Conservation (phyloP, 2,113 vertebrate genomes). For the Serinus canaria region DNA sequence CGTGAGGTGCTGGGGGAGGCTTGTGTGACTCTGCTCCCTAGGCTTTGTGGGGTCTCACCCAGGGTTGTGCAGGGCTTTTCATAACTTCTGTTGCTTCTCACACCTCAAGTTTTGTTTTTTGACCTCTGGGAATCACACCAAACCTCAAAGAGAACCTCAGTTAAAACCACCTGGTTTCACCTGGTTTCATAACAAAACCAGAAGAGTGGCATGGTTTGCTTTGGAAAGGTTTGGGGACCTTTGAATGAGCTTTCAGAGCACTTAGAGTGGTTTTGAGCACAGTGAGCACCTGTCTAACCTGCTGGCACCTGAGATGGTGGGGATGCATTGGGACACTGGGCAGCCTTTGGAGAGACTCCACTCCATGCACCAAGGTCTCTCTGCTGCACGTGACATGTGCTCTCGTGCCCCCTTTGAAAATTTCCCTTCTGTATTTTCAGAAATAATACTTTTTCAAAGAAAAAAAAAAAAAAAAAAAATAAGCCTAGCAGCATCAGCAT, state of each 20-base stretch:
- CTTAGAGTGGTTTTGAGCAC: neutral
- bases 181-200: constrained; percentile 27
- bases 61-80: neutral
- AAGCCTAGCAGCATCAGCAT: neutral
- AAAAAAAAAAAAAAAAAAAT: neutral
- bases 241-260: neutral
- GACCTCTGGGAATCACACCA: constrained; percentile 19
- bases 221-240: neutral
- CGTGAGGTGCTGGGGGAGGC: neutral
- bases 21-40: neutral
- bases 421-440: neutral
- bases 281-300: neutral
- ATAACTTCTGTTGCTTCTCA: neutral
- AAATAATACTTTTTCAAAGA: neutral
- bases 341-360: neutral
- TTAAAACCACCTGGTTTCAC: constrained; percentile 39
- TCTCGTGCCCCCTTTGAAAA: neutral
- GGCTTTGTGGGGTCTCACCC: neutral
- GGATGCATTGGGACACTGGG: neutral
- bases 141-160: constrained; percentile 8
- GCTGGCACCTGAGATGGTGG: neutral
- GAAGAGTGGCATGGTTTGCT: neutral
- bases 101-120: neutral
- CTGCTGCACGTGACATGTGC: rapidly evolving
- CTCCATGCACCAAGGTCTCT: neutral